Conservation (phyloP, 2,888 invertebrate species). For the Deilephila elpenor region DNA sequence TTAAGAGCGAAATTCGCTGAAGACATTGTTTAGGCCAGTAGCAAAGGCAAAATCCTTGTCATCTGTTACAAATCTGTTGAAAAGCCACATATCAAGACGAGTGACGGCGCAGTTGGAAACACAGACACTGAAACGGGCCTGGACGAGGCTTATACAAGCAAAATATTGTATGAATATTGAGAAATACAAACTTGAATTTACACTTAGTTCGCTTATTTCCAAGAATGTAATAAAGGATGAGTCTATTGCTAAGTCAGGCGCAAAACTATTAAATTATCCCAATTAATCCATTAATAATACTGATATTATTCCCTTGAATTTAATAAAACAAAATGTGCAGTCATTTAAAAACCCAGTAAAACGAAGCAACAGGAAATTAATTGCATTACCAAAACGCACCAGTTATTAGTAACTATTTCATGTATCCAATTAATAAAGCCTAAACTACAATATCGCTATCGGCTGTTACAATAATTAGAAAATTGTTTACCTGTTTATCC, state of each 20-base stretch:
- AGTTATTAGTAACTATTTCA: too few relatives aligned
- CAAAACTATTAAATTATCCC: too few relatives aligned
- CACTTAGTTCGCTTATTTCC: too few relatives aligned
- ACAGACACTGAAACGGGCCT: background rate
- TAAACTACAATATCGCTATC: background rate
- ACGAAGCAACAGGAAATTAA: too few relatives aligned
- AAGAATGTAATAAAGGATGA: too few relatives aligned
- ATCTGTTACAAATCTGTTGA: background rate
- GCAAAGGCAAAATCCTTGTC: background rate
- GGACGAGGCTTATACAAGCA: background rate
- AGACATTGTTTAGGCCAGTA: background rate
- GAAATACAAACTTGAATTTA: background rate
- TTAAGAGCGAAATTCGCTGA: background rate
- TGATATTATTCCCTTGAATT: too few relatives aligned
- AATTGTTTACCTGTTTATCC: slow-evolving; percentile 3
- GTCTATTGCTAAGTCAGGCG: too few relatives aligned
- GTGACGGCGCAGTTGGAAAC: background rate
- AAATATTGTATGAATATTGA: background rate
- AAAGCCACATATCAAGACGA: background rate
- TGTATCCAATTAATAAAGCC: background rate
- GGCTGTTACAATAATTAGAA: background rate
- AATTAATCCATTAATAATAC: too few relatives aligned
- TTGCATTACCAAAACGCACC: too few relatives aligned
- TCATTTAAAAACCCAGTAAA: too few relatives aligned
- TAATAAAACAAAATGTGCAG: too few relatives aligned